Base-by-base conservation (phyloP, 64 coral and sea anemone species). In the Montipora foliosa region DNA sequence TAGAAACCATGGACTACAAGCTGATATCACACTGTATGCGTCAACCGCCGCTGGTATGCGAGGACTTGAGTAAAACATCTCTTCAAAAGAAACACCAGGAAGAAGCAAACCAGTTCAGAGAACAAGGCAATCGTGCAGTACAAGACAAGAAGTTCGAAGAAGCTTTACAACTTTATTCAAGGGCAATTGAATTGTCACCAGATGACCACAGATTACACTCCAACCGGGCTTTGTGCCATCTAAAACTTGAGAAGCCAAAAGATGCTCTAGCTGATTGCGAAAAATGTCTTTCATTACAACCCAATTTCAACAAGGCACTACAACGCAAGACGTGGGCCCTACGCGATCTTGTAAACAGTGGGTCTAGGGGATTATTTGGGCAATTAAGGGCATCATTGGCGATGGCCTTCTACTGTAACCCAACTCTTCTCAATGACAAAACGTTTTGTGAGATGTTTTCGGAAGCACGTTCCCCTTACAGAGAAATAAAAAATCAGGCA, bases 21-120 rank as follows among this genome's bases (percentile, higher is more conserved):
- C 68, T 97, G 51, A 91, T 97, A 57, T 94, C 92, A 37, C 82
- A 90, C 76, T 94, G 95, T 83, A 94, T 97, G 88, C 68, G 89
- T 58, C 47, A 80, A 0, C 44, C 62, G 53, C 66, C 16, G 21
- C 9, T 6, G 49, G 76, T 83, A 44, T 16, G n/a, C 21, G 46
- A 20, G 3, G 14, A 3, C n/a, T 47, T 69, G 51, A 20, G 21
- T 49, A 0, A 17, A 9, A 75, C 15, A 1, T 19, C 5, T 19
- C 17, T 37, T 21, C 22, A 44, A 17, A 21, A 17, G 10, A 2
- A 48, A 29, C 11, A 15, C 5, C 24, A 66, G 4, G 20, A 67
- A 16, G 45, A 84, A 47, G 93, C 82, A 14, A 67, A 94, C 29
- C 25, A 91, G 17, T 46, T 94, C 0, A 90, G 95, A 88, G 77